Evolutionary conservation across 2,888 invertebrate species (phyloP), one percentile per base, ranked within the genome.

Genomic region (Cremastobaeus sp.): DNA sequence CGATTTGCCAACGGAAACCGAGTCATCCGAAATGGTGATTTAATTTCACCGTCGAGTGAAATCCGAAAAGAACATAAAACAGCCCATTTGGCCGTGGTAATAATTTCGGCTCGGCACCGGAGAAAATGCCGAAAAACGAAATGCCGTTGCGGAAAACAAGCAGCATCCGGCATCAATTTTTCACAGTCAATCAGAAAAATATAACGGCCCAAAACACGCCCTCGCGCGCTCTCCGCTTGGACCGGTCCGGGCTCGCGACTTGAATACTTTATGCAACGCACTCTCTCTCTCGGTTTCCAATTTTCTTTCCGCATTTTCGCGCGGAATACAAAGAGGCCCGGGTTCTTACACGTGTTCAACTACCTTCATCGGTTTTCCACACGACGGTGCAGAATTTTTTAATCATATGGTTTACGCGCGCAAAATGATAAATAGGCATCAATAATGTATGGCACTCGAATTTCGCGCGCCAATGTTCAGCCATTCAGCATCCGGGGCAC

Each of bases 181-280:
- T 59, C 41, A 37, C 59, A 59, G 47, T 47, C 59, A 59, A 47
- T 59, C 59, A 47, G 59, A 59, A 32, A 55, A 30, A 41, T 41
- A 55, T 43, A 41, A 17, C 41, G 25, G 21, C 28, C 25, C 18
- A 25, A 21, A 21, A 21, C 25, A 15, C 43, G 11, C 25, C 21
- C 43, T 25, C 21, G 11, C 43, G 21, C 14, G 35, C 15, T 35
- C 35, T 11, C 18, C 21, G 25, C 25, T 25, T 45, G 15, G 12
- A 6, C 43, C 21, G 12, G 8, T n/a, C 6, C 18, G 9, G 21
- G 57, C 11, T 57, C 14, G 25, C 45, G 35, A 35, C 34, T 59
- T 47, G 17, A 59, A 59, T 59, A 47, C 35, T 47, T 45, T 35
- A 47, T 48, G 39, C 39, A 30, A 48, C 35, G 20, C 39, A n/a